These are phyloP conservation scores for Abrostola triplasia DNA, from an alignment of 2,888 invertebrate species.

Conservation along the genomic window DNA sequence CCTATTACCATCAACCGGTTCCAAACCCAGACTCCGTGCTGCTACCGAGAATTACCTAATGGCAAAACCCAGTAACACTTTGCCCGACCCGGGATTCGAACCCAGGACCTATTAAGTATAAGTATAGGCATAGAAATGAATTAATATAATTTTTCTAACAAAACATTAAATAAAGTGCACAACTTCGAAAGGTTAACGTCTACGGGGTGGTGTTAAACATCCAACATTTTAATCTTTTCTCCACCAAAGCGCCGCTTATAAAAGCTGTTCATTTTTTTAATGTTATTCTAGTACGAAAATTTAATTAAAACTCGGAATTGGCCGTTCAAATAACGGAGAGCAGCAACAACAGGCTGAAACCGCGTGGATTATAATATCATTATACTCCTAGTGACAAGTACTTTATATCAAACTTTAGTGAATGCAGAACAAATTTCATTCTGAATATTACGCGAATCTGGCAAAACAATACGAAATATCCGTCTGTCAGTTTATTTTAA, in stretches of 20 bases:
- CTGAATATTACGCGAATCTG: background rate
- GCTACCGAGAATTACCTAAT: too few species aligned
- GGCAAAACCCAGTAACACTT: too few species aligned
- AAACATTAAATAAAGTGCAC: constrained; percentile 35
- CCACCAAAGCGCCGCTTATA: constrained; percentile 52
- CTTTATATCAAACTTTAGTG: constrained; percentile 16
- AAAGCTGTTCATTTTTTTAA: constrained; percentile 65
- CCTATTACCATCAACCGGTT: too few species aligned
- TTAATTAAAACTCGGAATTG: constrained; percentile 77
- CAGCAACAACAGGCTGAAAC: constrained; percentile 64
- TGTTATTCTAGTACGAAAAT: constrained; percentile 67
- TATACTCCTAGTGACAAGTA: constrained; percentile 54
- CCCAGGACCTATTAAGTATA: too few species aligned
- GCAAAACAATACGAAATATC: background rate
- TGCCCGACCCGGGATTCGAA: too few species aligned
- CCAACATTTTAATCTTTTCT: constrained; percentile 49
- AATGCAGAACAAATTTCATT: constrained; percentile 9
- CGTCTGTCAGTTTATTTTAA: background rate
- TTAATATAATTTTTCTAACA: too few species aligned
- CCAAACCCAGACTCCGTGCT: too few species aligned
- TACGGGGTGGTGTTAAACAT: constrained; percentile 28
- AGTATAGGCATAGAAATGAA: too few species aligned
- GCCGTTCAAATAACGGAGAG: constrained; percentile 59
- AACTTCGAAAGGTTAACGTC: constrained; percentile 29
- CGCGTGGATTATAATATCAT: constrained; percentile 64